Percentiles rank a stretch among this genome's conserved stretches.
Evolutionary conservation across 1,140 invertebrate genomes (phyloP).

Genomic region (Trichomalopsis sarcophagae): DNA sequence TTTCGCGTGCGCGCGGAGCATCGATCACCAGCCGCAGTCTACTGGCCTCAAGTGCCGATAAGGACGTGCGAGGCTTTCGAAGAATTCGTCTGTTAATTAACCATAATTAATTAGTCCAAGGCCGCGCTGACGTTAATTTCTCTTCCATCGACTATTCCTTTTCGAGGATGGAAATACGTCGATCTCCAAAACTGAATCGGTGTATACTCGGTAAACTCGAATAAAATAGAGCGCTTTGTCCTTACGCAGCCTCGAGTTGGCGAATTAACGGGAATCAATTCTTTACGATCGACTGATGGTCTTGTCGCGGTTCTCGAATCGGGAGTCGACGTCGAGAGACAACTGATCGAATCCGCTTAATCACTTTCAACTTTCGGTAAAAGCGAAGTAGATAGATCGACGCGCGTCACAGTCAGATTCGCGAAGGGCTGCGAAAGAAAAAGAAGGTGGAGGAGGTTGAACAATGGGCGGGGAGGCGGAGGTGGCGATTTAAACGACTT

Average conservation of each 20-base stretch:
- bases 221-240: conserved; percentile 24
- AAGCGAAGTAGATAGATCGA: not conserved
- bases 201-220: not conserved
- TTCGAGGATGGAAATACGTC: no score
- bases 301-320: not conserved
- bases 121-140: not conserved
- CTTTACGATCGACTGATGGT: conserved; percentile 18
- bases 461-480: not conserved
- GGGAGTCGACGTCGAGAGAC: conserved; percentile 1
- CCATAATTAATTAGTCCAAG: no score
- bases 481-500: no score
- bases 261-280: conserved; percentile 41
- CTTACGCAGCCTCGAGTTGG: conserved; percentile 27
- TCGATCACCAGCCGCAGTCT: not conserved
- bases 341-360: not conserved
- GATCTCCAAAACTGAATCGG: no score
- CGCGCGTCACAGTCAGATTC: no score
- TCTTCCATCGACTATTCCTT: no score
- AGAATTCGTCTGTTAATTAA: not conserved
- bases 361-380: not conserved
- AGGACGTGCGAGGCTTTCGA: not conserved
- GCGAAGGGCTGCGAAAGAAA: not conserved
- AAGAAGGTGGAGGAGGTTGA: not conserved
- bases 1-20: not conserved
- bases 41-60: not conserved